These are phyloP conservation scores for Botia almorhae DNA, from an alignment of 2,797 vertebrate genomes.

Conservation along the genomic window DNA sequence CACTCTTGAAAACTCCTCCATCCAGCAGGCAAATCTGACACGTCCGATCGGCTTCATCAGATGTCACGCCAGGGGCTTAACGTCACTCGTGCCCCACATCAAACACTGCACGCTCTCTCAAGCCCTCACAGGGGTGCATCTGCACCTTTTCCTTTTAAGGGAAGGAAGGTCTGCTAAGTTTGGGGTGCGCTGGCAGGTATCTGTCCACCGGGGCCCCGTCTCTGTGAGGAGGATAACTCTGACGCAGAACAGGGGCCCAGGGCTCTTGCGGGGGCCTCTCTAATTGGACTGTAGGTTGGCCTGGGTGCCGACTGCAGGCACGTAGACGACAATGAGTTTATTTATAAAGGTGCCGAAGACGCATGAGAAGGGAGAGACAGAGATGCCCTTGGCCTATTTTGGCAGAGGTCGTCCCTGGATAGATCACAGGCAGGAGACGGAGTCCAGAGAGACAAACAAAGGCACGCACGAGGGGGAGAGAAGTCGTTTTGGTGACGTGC, in stretches of 20 bases:
- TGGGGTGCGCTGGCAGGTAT: constrained; percentile 23
- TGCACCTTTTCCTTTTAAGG: constrained; percentile 3
- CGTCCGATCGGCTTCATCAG: constrained; percentile 44
- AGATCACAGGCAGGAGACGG: constrained; percentile 21
- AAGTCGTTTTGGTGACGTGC: constrained; percentile 31
- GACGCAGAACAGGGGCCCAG: constrained; percentile 49
- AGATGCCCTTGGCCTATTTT: constrained; percentile 60
- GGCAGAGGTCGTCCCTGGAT: constrained; percentile 53
- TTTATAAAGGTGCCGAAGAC: constrained; percentile 55
- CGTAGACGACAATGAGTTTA: constrained; percentile 41
- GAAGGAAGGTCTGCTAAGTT: constrained; percentile 21
- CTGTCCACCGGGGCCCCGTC: constrained; percentile 13
- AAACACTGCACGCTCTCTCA: background rate
- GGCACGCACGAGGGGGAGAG: background rate
- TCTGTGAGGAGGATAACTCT: background rate
- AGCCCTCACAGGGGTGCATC: background rate
- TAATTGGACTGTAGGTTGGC: constrained; percentile 42
- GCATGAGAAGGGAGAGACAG: constrained; percentile 5
- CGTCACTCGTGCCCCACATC: constrained; percentile 35
- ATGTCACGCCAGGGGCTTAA: constrained; percentile 32
- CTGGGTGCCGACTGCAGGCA: constrained; percentile 10
- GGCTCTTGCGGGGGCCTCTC: constrained; percentile 35
- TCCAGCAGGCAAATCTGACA: constrained; percentile 28
- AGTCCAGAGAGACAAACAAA: constrained; percentile 34
- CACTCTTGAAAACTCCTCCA: constrained; percentile 4